Conservation (phyloP, 1,140 invertebrate species). For the Probaryconus sp. region DNA sequence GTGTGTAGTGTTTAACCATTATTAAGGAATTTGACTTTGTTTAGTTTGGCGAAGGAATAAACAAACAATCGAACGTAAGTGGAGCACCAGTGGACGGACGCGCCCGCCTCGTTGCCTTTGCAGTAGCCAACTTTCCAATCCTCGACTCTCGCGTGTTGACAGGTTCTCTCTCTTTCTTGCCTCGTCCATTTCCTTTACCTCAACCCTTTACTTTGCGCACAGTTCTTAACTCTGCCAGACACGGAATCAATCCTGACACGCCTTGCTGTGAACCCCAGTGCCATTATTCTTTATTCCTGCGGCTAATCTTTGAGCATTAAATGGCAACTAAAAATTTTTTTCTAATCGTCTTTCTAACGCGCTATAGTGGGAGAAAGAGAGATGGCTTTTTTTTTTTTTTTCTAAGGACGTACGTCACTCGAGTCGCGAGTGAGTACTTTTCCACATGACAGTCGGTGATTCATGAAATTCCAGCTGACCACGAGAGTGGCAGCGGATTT, state of each 20-base stretch:
- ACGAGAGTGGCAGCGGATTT: too few species aligned
- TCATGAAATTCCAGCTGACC: constrained; percentile 47
- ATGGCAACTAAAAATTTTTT: too few species aligned
- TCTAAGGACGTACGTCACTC: constrained; percentile 55
- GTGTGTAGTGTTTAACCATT: constrained; percentile 70
- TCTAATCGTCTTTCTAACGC: background rate
- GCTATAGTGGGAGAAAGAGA: constrained; percentile 9
- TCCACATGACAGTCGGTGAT: constrained; percentile 55
- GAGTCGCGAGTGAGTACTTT: constrained; percentile 57
- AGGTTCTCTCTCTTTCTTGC: constrained; percentile 53
- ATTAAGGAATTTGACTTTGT: constrained; percentile 60
- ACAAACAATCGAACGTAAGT: constrained; percentile 60
- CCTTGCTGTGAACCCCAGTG: too few species aligned
- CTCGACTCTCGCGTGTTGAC: constrained; percentile 59
- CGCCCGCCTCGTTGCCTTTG: background rate
- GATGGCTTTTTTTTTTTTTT: constrained; percentile 40
- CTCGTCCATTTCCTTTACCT: background rate
- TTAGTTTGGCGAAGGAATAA: constrained; percentile 64
- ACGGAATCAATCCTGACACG: too few species aligned
- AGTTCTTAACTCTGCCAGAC: too few species aligned
- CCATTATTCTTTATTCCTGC: background rate
- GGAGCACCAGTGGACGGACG: constrained; percentile 12
- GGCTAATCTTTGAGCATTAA: too few species aligned
- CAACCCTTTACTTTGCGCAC: too few species aligned
- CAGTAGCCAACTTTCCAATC: constrained; percentile 12